phyloP scores from a whole-genome alignment of 2,888 invertebrate genomes.

The Dimorphilus gyrociliatus region DNA sequence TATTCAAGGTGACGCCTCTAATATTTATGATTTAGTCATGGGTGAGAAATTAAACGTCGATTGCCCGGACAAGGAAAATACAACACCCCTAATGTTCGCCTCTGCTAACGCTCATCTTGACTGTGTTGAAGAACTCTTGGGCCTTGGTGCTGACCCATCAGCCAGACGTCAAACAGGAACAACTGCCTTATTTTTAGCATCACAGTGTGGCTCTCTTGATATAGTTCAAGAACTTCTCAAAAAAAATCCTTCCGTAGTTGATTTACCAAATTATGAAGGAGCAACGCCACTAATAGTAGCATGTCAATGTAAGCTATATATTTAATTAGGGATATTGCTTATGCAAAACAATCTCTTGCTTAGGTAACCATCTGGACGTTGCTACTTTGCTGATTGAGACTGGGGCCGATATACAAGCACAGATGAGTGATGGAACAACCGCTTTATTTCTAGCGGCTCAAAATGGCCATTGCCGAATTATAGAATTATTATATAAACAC shows the following conservation, averaged over 20 bases:
- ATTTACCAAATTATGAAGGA: conserved; percentile 45
- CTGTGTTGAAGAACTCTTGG: conserved; percentile 66
- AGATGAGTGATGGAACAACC: conserved; percentile 50
- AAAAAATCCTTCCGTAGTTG: conserved; percentile 43
- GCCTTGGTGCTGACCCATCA: conserved; percentile 76
- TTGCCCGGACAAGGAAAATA: conserved; percentile 82
- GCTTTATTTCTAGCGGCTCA: conserved; percentile 60
- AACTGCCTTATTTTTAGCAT: conserved; percentile 78
- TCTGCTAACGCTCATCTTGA: conserved; percentile 75
- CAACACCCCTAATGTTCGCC: conserved; percentile 76
- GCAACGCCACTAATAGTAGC: conserved; percentile 81
- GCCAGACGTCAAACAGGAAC: conserved; percentile 75
- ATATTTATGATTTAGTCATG: conserved; percentile 61
- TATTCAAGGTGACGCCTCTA: conserved; percentile 61
- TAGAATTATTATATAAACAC: no score
- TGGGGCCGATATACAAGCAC: conserved; percentile 56
- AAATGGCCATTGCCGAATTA: conserved; percentile 89
- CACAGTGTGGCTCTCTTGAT: conserved; percentile 75
- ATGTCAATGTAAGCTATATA: conserved; percentile 79
- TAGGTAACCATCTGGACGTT: conserved; percentile 69
- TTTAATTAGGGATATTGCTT: no score
- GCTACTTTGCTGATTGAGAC: conserved; percentile 53
- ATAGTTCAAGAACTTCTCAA: conserved; percentile 61
- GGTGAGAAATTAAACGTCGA: conserved; percentile 87
- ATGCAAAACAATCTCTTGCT: no score